These are phyloP conservation scores for Caenorhabditis wallacei DNA, from an alignment of 2,888 invertebrate species.

Conservation along the genomic window DNA sequence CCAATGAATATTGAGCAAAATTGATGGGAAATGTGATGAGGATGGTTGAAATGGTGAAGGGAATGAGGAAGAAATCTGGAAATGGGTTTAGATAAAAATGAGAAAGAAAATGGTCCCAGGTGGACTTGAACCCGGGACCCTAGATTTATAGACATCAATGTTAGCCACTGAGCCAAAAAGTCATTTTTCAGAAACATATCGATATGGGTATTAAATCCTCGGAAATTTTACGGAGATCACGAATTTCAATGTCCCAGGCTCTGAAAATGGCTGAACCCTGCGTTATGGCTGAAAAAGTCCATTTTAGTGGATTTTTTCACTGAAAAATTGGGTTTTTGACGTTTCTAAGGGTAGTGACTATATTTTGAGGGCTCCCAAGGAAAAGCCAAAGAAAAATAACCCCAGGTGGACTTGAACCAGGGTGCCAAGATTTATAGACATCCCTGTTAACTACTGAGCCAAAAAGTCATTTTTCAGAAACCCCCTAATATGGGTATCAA, in stretches of 20 bases:
- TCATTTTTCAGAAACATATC: no score
- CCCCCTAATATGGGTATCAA: conserved; percentile 16
- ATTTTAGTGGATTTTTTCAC: not conserved
- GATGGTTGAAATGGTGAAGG: conserved; percentile 10
- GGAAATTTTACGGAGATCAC: not conserved
- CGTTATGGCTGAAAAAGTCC: not conserved
- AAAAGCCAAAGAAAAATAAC: no score
- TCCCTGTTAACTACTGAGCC: not conserved
- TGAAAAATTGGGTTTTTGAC: no score
- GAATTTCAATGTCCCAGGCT: not conserved
- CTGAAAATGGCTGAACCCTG: not conserved
- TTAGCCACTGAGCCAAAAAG: no score
- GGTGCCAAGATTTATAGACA: not conserved
- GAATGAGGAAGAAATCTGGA: conserved; percentile 32
- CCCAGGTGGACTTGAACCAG: no score
- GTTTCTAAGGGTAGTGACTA: no score
- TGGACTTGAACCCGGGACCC: not conserved
- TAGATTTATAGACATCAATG: not conserved
- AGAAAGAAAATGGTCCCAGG: not conserved
- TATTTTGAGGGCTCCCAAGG: no score
- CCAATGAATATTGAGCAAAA: conserved; percentile 11
- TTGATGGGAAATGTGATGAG: conserved; percentile 20
- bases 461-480: not conserved
- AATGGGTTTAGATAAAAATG: not conserved
- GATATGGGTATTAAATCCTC: conserved; percentile 8